Base-by-base conservation (phyloP, 2,797 vertebrate species). In the Parauchenoglanis punctatus region DNA sequence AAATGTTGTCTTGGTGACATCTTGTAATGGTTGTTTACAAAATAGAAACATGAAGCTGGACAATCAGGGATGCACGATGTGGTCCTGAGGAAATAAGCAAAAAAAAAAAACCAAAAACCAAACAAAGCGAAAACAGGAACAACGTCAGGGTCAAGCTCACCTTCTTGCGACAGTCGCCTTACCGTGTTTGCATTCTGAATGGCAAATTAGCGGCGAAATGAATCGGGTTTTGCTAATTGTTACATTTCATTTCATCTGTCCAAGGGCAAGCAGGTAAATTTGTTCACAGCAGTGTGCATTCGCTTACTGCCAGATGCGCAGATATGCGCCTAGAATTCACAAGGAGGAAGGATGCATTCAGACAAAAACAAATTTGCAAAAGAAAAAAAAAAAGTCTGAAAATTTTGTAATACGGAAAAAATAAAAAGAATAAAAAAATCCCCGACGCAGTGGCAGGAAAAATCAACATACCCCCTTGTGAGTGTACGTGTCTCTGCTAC, bases 81-180 rank as follows among this genome's bases (percentile, higher is more conserved):
- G 35, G 68, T 75, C 35, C 65, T 78, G 63, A 65, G 35, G 46
- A 70, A 40, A 4, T 63, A 56, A 15, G 61, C 15, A 68, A 15
- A 61, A 94, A 10, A 91, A 91, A 91, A 90, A 93, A 85, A 67
- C 1, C 77, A 90, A 82, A 82, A 94, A 94, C 90, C 49, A 49
- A 49, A 49, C 6, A 49, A 49, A 49, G 10, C 49, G 0, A 90
- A 93, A 93, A 93, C 91, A 94, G 93, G 93, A 89, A 94, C 93
- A 94, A 92, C 94, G 90, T 93, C 94, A 95, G 95, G 95, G 96
- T 96, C 95, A 96, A 94, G 94, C 94, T 94, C 94, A 94, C 95
- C 94, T 95, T 94, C 94, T 95, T 85, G 94, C 92, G 94, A 94
- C 95, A 95, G 93, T 95, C 94, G 95, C 90, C 82, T 91, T 92